phyloP scores from a whole-genome alignment of 1,140 invertebrate species.

The Drosophila takahashii region DNA sequence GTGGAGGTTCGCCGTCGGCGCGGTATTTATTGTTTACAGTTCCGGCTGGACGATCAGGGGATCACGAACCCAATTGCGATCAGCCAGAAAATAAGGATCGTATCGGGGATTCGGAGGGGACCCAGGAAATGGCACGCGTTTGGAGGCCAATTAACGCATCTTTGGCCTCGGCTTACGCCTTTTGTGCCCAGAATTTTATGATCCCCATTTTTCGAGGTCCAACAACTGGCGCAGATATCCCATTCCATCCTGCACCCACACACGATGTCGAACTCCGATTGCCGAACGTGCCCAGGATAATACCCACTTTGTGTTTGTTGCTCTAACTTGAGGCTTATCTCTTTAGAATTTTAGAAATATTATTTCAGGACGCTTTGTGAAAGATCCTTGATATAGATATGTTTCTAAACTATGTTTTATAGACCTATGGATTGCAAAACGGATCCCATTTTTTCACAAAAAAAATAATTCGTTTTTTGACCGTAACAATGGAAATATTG shows the following conservation, averaged over 20 bases:
- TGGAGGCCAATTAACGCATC: conserved; percentile 72
- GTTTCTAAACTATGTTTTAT: too few relatives aligned
- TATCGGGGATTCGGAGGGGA: too few relatives aligned
- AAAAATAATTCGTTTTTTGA: too few relatives aligned
- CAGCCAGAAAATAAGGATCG: conserved; percentile 22
- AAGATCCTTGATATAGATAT: not conserved
- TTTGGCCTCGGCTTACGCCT: conserved; percentile 69
- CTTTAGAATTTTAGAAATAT: conserved; percentile 9
- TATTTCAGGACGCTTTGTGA: conserved; percentile 3
- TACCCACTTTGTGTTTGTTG: conserved; percentile 7
- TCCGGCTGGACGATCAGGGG: conserved; percentile 75
- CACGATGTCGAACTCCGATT: conserved; percentile 31
- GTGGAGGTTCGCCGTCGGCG: conserved; percentile 34
- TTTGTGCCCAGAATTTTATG: conserved; percentile 51
- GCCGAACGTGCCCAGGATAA: conserved; percentile 40
- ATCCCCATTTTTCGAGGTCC: conserved; percentile 35
- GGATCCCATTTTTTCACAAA: too few relatives aligned
- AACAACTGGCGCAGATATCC: conserved; percentile 64
- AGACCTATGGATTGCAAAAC: too few relatives aligned
- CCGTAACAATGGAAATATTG: too few relatives aligned
- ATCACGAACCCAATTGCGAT: conserved; percentile 52
- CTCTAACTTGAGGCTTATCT: conserved; percentile 17
- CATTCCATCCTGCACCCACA: conserved; percentile 56
- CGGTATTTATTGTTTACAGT: conserved; percentile 80
- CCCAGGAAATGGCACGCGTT: conserved; percentile 73